These are phyloP conservation scores for Temnothorax rugatulus DNA, from an alignment of 2,888 invertebrate genomes.

Conservation along the genomic window DNA sequence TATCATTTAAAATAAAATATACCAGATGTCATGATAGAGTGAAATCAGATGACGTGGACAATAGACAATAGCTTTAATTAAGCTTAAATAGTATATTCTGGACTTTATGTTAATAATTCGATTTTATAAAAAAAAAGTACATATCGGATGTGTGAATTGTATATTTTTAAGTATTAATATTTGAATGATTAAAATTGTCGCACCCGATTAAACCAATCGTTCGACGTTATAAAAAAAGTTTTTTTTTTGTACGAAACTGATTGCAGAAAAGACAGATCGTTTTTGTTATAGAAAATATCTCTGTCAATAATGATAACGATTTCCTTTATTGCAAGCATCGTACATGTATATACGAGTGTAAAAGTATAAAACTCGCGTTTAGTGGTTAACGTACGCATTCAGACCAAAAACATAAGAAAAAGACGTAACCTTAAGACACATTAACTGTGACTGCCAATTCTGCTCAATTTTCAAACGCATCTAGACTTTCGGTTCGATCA, in stretches of 20 bases:
- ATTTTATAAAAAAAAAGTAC: too few relatives aligned
- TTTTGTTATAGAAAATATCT: not conserved
- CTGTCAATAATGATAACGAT: not conserved
- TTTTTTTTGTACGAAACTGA: not conserved
- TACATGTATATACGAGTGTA: not conserved
- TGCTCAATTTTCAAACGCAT: not conserved
- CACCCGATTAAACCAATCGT: not conserved
- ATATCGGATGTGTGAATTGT: too few relatives aligned
- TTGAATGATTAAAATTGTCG: not conserved
- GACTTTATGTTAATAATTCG: too few relatives aligned
- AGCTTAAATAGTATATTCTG: too few relatives aligned
- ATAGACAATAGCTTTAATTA: too few relatives aligned
- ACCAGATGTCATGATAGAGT: too few relatives aligned
- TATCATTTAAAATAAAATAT: too few relatives aligned
- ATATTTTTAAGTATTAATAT: not conserved
- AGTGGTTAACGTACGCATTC: not conserved
- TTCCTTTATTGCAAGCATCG: not conserved
- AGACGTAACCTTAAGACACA: not conserved
- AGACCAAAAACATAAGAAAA: not conserved
- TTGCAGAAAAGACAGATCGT: not conserved
- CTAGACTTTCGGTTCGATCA: constrained; percentile 22
- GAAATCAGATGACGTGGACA: too few relatives aligned
- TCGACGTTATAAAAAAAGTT: not conserved
- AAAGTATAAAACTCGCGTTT: not conserved
- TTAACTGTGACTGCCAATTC: not conserved